Base-by-base conservation (phyloP, 2,113 vertebrate genomes). In the Lepisosteus osseus region DNA sequence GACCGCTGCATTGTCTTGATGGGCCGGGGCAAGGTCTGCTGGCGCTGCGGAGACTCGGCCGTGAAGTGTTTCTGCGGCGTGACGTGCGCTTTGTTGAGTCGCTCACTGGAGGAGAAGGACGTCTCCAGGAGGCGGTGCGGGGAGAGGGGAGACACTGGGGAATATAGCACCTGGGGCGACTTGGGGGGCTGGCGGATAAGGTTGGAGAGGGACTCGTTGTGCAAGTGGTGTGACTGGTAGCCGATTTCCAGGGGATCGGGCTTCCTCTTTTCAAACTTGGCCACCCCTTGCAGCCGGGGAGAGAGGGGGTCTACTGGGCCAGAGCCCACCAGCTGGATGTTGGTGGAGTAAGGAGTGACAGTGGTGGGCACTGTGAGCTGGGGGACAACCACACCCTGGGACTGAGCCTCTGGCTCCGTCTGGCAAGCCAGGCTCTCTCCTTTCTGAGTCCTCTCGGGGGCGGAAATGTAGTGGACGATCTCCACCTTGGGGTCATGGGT, bases 161-260 rank as follows among this genome's bases (percentile, higher is more conserved):
- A 99, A 76, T 98, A 99, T n/a, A 99, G 90, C 54, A 99, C 97
- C 86, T 99, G 97, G 11, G 97, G 97, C 73, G 97, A 99, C 80
- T 97, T 98, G 11, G 97, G 97, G 0, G 96, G 91, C 79, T 96
- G 95, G 47, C 95, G 94, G 75, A 98, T 92, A 54, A 98, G 89
- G 83, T 95, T 97, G 29, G 94, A 95, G 14, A 92, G 91, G 61
- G 94, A 92, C 61, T 98, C 96, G 0, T 89, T 86, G 0, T 94
- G 94, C 77, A 97, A 83, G 74, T 93, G 88, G 75, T 98, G 95
- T 68, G 95, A 92, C 78, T 96, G 95, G 86, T 96, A 98, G 65
- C 95, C 93, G 0, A 99, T 99, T 80, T 99, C 97, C 80, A 99
- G 81, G 8, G 97, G 97, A 77, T 98, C 97, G 0, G 96, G 96